phyloP scores from a whole-genome alignment of 2,113 vertebrate species.

The Gymnorhina tibicen region DNA sequence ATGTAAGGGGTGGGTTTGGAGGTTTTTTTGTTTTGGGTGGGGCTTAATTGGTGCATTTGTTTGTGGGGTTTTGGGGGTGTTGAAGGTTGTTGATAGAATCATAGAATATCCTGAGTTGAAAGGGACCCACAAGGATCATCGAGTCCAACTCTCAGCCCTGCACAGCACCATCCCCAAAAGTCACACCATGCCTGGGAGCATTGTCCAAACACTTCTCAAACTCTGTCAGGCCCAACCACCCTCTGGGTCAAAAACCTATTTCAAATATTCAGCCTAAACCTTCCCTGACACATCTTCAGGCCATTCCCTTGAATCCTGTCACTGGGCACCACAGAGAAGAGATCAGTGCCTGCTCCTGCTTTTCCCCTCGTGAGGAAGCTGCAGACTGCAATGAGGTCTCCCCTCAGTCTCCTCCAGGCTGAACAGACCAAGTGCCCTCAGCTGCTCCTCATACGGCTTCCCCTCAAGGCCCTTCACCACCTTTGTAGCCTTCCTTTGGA shows the following conservation, averaged over 20 bases:
- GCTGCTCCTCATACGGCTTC: fast-evolving
- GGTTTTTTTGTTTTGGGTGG: not conserved
- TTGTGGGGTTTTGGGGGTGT: not conserved
- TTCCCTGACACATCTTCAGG: not conserved
- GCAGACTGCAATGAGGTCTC: not conserved
- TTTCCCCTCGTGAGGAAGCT: not conserved
- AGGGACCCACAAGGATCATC: not conserved
- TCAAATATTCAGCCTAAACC: not conserved
- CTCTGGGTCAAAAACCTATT: not conserved
- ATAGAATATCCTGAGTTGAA: not conserved
- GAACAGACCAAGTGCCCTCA: not conserved
- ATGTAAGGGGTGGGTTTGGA: not conserved
- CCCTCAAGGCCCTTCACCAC: not conserved
- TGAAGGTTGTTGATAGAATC: not conserved
- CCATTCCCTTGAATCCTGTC: not conserved
- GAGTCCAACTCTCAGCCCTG: not conserved
- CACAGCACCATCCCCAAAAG: not conserved
- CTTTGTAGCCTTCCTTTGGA: fast-evolving
- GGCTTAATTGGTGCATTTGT: not conserved
- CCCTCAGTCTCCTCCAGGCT: not conserved
- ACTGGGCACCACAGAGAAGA: not conserved
- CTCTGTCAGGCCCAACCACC: not conserved
- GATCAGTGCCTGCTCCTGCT: not conserved
- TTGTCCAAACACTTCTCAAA: fast-evolving
- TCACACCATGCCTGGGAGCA: not conserved